Conservation (phyloP, 2,888 invertebrate species). For the Temnothorax unifasciatus region DNA sequence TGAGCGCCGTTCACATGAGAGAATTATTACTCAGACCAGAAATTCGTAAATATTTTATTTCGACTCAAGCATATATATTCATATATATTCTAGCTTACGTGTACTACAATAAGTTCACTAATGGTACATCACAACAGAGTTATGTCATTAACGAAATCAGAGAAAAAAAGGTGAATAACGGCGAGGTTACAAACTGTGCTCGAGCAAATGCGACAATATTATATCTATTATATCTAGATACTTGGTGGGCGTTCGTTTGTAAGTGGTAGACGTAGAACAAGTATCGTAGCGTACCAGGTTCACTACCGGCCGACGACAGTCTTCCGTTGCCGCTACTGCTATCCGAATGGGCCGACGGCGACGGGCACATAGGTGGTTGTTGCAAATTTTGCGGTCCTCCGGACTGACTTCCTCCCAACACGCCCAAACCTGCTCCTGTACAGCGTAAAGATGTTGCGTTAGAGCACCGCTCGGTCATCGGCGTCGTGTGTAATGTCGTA, state of each 20-base stretch:
- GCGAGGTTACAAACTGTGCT: constrained; percentile 52
- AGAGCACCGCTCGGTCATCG: constrained; percentile 22
- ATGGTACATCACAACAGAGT: constrained; percentile 56
- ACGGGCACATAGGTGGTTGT: constrained; percentile 91
- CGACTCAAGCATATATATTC: constrained; percentile 59
- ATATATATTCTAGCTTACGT: constrained; percentile 52
- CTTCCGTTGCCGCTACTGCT: constrained; percentile 94
- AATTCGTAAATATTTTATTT: constrained; percentile 72
- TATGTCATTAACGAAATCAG: constrained; percentile 52
- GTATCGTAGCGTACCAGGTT: constrained; percentile 87
- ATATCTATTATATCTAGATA: constrained; percentile 56
- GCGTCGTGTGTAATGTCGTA: constrained; percentile 2
- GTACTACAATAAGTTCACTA: constrained; percentile 54
- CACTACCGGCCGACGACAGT: constrained; percentile 93
- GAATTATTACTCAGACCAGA: constrained; percentile 74
- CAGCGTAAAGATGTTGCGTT: constrained; percentile 55
- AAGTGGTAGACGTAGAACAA: constrained; percentile 71
- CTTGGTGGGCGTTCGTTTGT: constrained; percentile 67
- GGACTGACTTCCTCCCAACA: constrained; percentile 83
- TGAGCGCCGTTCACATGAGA: constrained; percentile 66
- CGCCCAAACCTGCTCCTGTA: constrained; percentile 84
- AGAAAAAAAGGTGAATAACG: constrained; percentile 54
- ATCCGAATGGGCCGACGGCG: constrained; percentile 95
- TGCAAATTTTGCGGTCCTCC: constrained; percentile 86
- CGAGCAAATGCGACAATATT: constrained; percentile 44